Evolutionary conservation across 2,797 vertebrate species (phyloP).

Genomic region (Sebastes melanostomus): DNA sequence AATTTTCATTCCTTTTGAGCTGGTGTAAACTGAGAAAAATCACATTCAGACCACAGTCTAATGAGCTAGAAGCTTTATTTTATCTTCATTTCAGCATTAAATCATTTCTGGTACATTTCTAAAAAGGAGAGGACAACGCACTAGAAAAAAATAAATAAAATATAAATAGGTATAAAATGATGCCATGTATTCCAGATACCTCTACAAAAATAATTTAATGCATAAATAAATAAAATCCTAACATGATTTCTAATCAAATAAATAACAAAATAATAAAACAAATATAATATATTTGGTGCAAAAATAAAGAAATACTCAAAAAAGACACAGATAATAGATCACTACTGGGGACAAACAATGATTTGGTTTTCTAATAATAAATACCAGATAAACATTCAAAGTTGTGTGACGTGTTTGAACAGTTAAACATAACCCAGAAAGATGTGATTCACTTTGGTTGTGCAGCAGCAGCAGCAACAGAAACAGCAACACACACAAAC

Average conservation of each 20-base stretch:
- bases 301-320: background rate
- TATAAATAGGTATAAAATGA: slow-evolving; percentile 73
- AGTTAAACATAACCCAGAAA: background rate
- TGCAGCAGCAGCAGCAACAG: background rate
- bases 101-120: slow-evolving; percentile 52
- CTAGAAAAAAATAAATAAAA: slow-evolving; percentile 54
- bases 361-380: slow-evolving; percentile 24
- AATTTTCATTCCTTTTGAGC: background rate
- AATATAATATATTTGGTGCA: slow-evolving; percentile 14
- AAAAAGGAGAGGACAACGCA: background rate
- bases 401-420: slow-evolving; percentile 3
- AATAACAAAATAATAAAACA: slow-evolving; percentile 45
- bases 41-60: slow-evolving; percentile 4
- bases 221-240: slow-evolving; percentile 66
- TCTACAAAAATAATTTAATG: slow-evolving; percentile 71
- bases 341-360: slow-evolving; percentile 16
- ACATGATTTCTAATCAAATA: slow-evolving; percentile 48
- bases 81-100: slow-evolving; percentile 45
- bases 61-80: slow-evolving; percentile 74
- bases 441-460: slow-evolving; percentile 47
- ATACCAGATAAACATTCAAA: slow-evolving; percentile 33
- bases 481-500: background rate
- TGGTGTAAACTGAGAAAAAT: background rate
- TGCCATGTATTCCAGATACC: slow-evolving; percentile 33
- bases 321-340: slow-evolving; percentile 15